These are phyloP conservation scores for Sphinx pinastri DNA, from an alignment of 2,888 invertebrate species.

Conservation along the genomic window DNA sequence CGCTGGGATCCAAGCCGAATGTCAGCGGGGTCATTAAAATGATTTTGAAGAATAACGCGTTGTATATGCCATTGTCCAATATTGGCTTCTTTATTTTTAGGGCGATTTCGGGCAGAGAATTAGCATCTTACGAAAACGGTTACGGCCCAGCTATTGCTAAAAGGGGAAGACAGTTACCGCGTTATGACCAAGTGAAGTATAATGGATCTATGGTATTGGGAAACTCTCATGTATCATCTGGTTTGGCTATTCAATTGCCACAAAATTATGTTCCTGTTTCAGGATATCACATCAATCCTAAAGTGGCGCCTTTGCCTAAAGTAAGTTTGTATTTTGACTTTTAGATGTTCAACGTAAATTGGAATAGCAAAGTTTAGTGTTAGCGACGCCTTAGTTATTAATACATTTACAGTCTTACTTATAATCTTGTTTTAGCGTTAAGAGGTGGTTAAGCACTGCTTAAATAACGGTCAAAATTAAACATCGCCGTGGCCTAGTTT, in stretches of 20 bases:
- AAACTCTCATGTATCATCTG: conserved; percentile 37
- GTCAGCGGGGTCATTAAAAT: too few relatives aligned
- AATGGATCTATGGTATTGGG: conserved; percentile 43
- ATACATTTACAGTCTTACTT: too few relatives aligned
- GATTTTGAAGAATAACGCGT: too few relatives aligned
- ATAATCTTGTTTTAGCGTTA: too few relatives aligned
- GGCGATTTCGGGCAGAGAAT: conserved; percentile 32
- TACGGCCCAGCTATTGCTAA: conserved; percentile 40
- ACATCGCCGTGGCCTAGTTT: too few relatives aligned
- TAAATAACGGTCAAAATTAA: too few relatives aligned
- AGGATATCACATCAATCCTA: conserved; percentile 49
- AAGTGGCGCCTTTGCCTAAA: conserved; percentile 45
- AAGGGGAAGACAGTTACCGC: conserved; percentile 38
- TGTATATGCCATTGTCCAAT: too few relatives aligned
- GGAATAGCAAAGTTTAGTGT: too few relatives aligned
- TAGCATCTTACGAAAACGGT: conserved; percentile 31
- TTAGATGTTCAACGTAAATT: too few relatives aligned
- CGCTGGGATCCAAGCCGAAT: too few relatives aligned
- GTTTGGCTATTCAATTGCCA: conserved; percentile 37
- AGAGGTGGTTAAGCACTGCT: too few relatives aligned
- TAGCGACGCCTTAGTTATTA: too few relatives aligned
- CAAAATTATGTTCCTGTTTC: conserved; percentile 43
- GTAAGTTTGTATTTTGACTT: conserved; percentile 34
- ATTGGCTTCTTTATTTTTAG: conserved; percentile 11
- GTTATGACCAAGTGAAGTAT: conserved; percentile 36